These are phyloP conservation scores for Dinoponera quadriceps DNA, from an alignment of 1,140 invertebrate genomes.

Conservation along the genomic window DNA sequence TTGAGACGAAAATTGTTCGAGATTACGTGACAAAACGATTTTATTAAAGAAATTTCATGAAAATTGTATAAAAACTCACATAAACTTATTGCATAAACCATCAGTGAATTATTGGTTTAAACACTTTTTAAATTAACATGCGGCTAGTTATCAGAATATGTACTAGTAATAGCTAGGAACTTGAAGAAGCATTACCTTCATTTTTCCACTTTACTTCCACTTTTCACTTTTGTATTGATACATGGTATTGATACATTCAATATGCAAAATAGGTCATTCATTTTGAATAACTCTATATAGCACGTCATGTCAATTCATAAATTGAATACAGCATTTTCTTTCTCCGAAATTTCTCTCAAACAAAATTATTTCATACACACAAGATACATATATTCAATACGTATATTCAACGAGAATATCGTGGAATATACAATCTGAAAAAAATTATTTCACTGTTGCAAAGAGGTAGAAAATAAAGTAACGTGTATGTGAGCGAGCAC, in stretches of 20 bases:
- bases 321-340: slow-evolving; percentile 62
- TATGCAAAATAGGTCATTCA: slow-evolving; percentile 57
- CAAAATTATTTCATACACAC: slow-evolving; percentile 57
- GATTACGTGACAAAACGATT: slow-evolving; percentile 45
- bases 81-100: slow-evolving; percentile 44
- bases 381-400: too few relatives aligned
- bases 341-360: slow-evolving; percentile 62
- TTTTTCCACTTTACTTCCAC: slow-evolving; percentile 48
- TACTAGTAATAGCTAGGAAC: slow-evolving; percentile 83
- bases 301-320: slow-evolving; percentile 49
- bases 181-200: slow-evolving; percentile 80
- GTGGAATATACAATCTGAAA: slow-evolving; percentile 43
- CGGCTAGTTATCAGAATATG: slow-evolving; percentile 74
- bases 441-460: slow-evolving; percentile 56
- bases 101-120: slow-evolving; percentile 40
- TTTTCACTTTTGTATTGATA: slow-evolving; percentile 43
- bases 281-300: slow-evolving; percentile 46
- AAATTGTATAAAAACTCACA: slow-evolving; percentile 57
- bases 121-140: slow-evolving; percentile 65
- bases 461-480: slow-evolving; percentile 53
- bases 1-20: slow-evolving; percentile 56
- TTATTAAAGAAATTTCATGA: slow-evolving; percentile 52
- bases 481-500: background rate
- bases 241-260: slow-evolving; percentile 47
- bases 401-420: slow-evolving; percentile 50